These are phyloP conservation scores for Acrocephalus kingi DNA, from an alignment of 2,113 vertebrate species.

Conservation along the genomic window DNA sequence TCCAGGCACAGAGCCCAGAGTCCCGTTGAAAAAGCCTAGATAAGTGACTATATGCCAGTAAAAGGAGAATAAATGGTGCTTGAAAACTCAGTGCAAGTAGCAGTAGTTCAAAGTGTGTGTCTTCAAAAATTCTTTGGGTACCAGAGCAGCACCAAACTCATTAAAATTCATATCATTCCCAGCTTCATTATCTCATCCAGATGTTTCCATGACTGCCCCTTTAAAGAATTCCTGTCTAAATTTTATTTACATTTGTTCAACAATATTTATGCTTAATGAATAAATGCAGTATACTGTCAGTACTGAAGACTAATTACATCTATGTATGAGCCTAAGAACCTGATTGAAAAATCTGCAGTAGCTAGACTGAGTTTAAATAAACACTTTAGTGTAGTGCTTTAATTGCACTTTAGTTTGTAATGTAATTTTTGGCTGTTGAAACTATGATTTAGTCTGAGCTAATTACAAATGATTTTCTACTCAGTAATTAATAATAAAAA, in stretches of 20 bases:
- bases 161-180: conserved; percentile 71
- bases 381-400: conserved; percentile 96
- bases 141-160: conserved; percentile 26
- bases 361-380: conserved; percentile 94
- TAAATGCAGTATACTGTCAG: conserved; percentile 81
- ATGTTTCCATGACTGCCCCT: conserved; percentile 80
- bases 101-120: background rate
- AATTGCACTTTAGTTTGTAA: conserved; percentile 93
- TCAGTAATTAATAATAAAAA: conserved; percentile 97
- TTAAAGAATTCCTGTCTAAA: conserved; percentile 79
- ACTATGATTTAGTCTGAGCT: conserved; percentile 95
- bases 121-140: conserved; percentile 37
- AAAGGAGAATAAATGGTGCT: background rate
- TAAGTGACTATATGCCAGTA: background rate
- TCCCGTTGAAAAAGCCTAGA: background rate
- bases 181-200: conserved; percentile 75
- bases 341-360: conserved; percentile 85
- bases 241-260: conserved; percentile 82
- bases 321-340: conserved; percentile 77
- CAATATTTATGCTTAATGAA: conserved; percentile 84
- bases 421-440: conserved; percentile 92
- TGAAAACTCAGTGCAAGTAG: background rate
- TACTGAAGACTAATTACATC: conserved; percentile 83
- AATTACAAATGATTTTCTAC: conserved; percentile 97
- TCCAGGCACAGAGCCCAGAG: background rate